A percentile compares a stretch with the other conserved stretches of the same genome.
These are phyloP conservation scores for Pteronotus mesoamericanus DNA, from an alignment of 2,797 vertebrate genomes.

Conservation along the genomic window DNA sequence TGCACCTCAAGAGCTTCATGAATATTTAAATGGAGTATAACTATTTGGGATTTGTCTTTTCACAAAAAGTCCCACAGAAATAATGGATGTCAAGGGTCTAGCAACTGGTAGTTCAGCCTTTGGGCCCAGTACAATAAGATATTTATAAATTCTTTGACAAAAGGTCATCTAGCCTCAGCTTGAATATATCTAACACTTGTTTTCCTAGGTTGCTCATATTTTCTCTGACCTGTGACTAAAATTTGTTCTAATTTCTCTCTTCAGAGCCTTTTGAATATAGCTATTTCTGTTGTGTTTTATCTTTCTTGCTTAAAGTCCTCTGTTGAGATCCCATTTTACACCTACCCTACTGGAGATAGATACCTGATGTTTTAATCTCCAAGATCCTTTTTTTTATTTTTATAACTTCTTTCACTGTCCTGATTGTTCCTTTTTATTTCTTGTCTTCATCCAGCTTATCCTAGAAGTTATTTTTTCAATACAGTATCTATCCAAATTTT, in stretches of 20 bases:
- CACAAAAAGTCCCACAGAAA: not conserved
- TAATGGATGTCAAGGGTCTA: not conserved
- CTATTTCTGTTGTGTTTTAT: not conserved
- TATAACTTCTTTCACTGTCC: not conserved
- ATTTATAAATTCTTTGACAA: not conserved
- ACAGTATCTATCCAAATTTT: not conserved
- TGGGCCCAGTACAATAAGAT: not conserved
- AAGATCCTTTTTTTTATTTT: not conserved
- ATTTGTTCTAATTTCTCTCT: not conserved
- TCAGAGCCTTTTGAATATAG: not conserved
- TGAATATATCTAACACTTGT: not conserved
- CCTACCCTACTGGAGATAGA: not conserved
- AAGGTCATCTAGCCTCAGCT: not conserved
- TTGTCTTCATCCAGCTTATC: not conserved
- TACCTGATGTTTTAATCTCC: not conserved
- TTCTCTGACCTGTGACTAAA: not conserved
- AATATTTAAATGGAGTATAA: not conserved
- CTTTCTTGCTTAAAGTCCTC: not conserved
- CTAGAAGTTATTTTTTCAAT: not conserved
- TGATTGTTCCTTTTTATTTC: not conserved
- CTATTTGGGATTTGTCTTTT: conserved; percentile 32
- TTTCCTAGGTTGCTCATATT: not conserved
- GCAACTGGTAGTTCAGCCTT: not conserved
- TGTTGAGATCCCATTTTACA: not conserved
- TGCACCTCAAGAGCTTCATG: not conserved